Evolutionary conservation across 2,113 vertebrate species (phyloP), one percentile per base, ranked within the genome.

Genomic region (Crotophaga sulcirostris): DNA sequence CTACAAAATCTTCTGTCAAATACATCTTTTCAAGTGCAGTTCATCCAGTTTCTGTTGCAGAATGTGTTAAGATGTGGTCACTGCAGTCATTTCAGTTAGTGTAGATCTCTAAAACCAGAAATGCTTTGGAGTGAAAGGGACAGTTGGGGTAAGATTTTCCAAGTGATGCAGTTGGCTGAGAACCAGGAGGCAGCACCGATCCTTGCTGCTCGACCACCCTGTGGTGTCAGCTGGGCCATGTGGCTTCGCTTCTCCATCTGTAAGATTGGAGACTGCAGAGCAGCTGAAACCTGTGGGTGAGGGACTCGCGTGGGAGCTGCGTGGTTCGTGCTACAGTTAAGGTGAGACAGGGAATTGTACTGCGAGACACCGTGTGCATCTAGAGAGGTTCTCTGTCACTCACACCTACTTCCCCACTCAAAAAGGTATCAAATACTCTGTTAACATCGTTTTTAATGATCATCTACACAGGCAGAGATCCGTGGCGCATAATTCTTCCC

Each of bases 271-370:
- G 82, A 64, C 69, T 66, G 63, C 83, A 89, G 60, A 88, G 60
- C 75, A 91, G 56, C 86, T 89, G 56, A 95, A 94, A 74, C n/a
- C 79, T 51, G 36, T 69, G 42, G 19, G 77, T 91, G 72, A 90
- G 86, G 52, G 56, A 47, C 44, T 63, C 33, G 29, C 8, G 23
- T 49, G 63, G 70, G 66, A 94, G 59, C n/a, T 68, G 23, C 38
- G 15, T 75, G 63, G 67, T 89, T 79, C 68, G n/a, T 81, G 23
- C 60, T 77, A 44, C 59, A 40, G 40, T 63, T 87, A 55, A 84
- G 49, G 55, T 76, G 68, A 83, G 56, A 25, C 28, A 85, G 38
- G 44, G 55, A 89, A 89, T 40, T 90, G 64, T 62, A 42, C 67
- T 81, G 20, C 80, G 89, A 90, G 36, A 60, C 54, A 85, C 70